A percentile compares a stretch with the other conserved stretches of the same genome.
These are phyloP conservation scores for Bufo gargarizans DNA, from an alignment of 2,113 vertebrate genomes.

Conservation along the genomic window DNA sequence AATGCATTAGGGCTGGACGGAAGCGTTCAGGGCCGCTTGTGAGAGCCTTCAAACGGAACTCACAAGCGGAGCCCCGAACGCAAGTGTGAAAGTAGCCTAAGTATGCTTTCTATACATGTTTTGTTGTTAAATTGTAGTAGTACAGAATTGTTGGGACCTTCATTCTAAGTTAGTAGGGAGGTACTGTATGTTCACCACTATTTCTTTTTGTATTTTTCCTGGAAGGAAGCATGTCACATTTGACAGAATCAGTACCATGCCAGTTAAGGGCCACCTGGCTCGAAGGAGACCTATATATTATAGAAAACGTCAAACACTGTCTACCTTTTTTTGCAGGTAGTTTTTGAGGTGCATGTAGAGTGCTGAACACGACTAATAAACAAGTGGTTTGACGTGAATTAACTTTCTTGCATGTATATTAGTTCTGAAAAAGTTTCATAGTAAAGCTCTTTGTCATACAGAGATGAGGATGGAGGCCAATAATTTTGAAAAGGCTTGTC, in stretches of 20 bases:
- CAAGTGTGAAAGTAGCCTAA: no score
- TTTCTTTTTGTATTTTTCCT: conserved; percentile 35
- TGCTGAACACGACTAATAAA: background rate
- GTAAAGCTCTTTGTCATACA: background rate
- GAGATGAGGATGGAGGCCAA: background rate
- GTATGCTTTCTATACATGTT: no score
- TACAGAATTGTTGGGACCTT: background rate
- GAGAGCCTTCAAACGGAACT: no score
- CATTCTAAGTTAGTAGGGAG: conserved; percentile 30
- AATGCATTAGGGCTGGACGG: no score
- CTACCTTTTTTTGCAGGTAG: conserved; percentile 96
- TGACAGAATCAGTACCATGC: conserved; percentile 93
- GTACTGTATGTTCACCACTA: conserved; percentile 20
- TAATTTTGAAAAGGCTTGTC: background rate
- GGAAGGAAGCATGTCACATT: conserved; percentile 91
- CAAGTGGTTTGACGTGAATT: background rate
- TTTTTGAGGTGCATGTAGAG: conserved; percentile 52
- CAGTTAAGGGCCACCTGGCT: conserved; percentile 81
- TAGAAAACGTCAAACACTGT: conserved; percentile 87
- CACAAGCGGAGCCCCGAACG: no score
- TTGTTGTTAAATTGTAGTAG: background rate
- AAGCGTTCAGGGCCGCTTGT: no score
- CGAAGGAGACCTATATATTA: conserved; percentile 80
- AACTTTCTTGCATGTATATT: conserved; percentile 11
- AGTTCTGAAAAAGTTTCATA: background rate